Percentiles rank a stretch among this genome's conserved stretches.
Evolutionary conservation across 2,888 invertebrate species (phyloP).

Genomic region (Drosophila merina): DNA sequence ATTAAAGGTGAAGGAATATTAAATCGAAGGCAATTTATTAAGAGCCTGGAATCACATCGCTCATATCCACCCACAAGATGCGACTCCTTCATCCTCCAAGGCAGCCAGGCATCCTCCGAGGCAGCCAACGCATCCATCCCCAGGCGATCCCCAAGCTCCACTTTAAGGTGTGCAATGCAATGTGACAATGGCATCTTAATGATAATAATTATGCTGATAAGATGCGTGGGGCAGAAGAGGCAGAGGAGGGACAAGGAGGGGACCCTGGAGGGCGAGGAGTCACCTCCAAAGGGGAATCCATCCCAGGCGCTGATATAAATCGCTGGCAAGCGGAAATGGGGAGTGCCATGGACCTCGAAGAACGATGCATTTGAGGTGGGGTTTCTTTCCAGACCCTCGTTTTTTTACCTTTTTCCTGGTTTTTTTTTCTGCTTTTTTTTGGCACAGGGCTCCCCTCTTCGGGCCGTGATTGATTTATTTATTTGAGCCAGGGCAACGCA

Average conservation of each 20-base stretch:
- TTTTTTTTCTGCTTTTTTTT: neutral
- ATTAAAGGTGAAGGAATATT: neutral
- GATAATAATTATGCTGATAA: slow-evolving; percentile 64
- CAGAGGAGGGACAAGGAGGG: neutral
- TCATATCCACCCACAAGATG: slow-evolving; percentile 15
- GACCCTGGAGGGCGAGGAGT: neutral
- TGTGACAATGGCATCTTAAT: slow-evolving; percentile 70
- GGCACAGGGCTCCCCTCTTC: slow-evolving; percentile 6
- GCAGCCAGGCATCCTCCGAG: slow-evolving; percentile 12
- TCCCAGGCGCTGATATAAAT: slow-evolving; percentile 64
- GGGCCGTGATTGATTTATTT: slow-evolving; percentile 79
- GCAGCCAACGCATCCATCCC: slow-evolving; percentile 18
- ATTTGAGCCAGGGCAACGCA: slow-evolving; percentile 62
- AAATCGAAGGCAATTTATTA: slow-evolving; percentile 8
- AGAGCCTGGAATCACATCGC: slow-evolving; percentile 1
- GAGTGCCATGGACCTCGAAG: slow-evolving; percentile 58
- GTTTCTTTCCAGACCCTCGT: slow-evolving; percentile 12
- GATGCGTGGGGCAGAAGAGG: slow-evolving; percentile 17
- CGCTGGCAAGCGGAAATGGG: slow-evolving; percentile 74
- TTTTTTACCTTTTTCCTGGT: neutral
- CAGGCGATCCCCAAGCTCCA: slow-evolving; percentile 31
- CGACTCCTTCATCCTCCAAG: neutral
- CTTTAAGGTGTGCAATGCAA: slow-evolving; percentile 51
- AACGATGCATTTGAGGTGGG: slow-evolving; percentile 45
- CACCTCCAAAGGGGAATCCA: slow-evolving; percentile 20